A percentile compares a stretch with the other conserved stretches of the same genome.
These are phyloP conservation scores for Akabosia matsudoensis DNA, from an alignment of 1,140 invertebrate species.

Conservation along the genomic window DNA sequence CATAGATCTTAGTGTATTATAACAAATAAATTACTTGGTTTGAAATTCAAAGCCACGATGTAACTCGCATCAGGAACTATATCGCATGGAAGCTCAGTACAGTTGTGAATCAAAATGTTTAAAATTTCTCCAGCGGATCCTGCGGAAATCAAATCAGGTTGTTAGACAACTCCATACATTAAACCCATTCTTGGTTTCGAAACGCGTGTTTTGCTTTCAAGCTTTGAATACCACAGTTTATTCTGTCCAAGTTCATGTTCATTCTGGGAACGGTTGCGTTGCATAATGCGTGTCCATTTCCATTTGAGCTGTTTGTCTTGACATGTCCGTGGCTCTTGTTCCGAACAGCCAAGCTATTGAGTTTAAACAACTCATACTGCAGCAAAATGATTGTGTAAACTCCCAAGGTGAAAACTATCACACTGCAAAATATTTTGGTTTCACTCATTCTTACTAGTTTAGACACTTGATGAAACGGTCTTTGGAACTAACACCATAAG, in stretches of 20 bases:
- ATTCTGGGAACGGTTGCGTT: background rate
- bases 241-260: background rate
- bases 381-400: background rate
- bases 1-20: background rate
- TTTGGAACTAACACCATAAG: too few species aligned
- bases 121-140: background rate
- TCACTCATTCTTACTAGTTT: constrained; percentile 6
- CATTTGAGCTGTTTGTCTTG: too few species aligned
- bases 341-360: too few species aligned
- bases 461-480: too few species aligned
- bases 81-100: background rate
- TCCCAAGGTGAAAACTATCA: background rate
- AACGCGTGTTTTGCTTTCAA: background rate
- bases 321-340: background rate
- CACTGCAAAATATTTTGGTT: constrained; percentile 15
- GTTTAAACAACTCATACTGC: constrained; percentile 7
- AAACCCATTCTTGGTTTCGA: background rate
- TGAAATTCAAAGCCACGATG: background rate
- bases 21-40: background rate
- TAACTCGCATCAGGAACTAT: background rate
- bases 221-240: background rate
- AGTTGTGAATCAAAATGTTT: background rate
- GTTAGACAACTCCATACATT: background rate
- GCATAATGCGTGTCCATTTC: background rate
- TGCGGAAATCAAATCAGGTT: background rate